A percentile compares a stretch with the other conserved stretches of the same genome.
phyloP scores from a whole-genome alignment of 2,113 vertebrate species.

The human (Homo sapiens) region GRCh38 chr14:42471001-42471500 shows the following conservation, averaged over 20 bases:
- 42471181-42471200: not conserved
- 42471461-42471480: not conserved
- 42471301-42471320: not conserved
- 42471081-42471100: not conserved
- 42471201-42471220: not conserved
- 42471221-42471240: not conserved
- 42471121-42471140: not conserved
- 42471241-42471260: not conserved
- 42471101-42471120: not conserved
- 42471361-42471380: not conserved
- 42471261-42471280: not conserved
- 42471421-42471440: not conserved
- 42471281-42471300: not conserved
- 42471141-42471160: not conserved
- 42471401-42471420: not conserved
- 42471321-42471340: not conserved
- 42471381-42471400: slow-evolving; percentile 25
- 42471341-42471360: not conserved
- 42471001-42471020: not conserved
- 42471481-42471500: not conserved
- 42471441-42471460: not conserved
- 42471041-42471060: not conserved
- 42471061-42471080: slow-evolving; percentile 30
- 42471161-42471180: not conserved
- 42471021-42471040: not conserved